Evolutionary conservation across 2,888 invertebrate species (phyloP), one percentile per base, ranked within the genome.

Genomic region (Clistopyga incitator): DNA sequence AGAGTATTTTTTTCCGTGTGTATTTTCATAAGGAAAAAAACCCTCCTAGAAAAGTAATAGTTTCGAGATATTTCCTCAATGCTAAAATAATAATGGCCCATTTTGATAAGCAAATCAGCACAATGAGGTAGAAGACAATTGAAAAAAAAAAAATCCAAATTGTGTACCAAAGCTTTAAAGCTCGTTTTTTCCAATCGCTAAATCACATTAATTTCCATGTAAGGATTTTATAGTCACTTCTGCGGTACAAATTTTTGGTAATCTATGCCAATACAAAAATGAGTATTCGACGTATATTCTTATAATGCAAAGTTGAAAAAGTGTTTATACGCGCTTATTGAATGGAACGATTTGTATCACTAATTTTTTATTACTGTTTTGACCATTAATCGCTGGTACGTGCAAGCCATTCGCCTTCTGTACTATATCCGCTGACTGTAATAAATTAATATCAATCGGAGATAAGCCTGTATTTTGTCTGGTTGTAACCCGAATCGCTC

Each of bases 391-490:
- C 38, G 80, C 64, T 65, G 52, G 72, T 80, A 67, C 52, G 71
- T 64, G 64, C 70, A 70, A 47, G 38, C 52, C 64, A 61, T 75
- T 64, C 42, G 56, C 29, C 65, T 75, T 65, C 75, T 23, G 70
- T 75, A 81, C 64, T 65, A 34, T 78, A 34, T 78, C 70, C 67
- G 70, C 81, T 74, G 81, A 75, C 78, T 75, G 20, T 70, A 71
- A 71, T 76, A 75, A 75, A 78, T 75, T 65, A 59, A 84, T 84
- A 81, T 81, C 65, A 81, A 84, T 84, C 70, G 84, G 70, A 71
- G 84, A 84, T 84, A 84, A 78, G 84, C 42, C 67, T 81, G 75
- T 84, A 84, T 84, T 84, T 84, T 81, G 84, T 84, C 81, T 81
- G 84, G 75, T 81, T 65, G 84, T 75, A 84, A 84, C 68, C 52